Percentiles rank a stretch among this genome's conserved stretches.
Conservation (phyloP, 2,888 invertebrate species). For the Melipona beecheii region DNA sequence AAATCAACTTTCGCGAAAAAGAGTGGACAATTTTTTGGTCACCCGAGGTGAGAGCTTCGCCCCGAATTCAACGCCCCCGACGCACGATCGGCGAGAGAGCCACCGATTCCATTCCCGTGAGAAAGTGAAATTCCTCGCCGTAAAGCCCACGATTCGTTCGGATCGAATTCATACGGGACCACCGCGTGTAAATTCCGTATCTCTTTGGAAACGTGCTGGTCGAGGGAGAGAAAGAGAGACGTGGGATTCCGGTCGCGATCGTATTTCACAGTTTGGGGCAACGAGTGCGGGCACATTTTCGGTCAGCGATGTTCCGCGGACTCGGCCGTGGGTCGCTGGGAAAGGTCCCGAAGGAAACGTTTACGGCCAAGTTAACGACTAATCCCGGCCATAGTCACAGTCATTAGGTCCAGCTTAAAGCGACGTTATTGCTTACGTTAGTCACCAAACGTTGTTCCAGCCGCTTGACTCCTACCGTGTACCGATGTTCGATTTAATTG, state of each 20-base stretch:
- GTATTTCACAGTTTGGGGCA: constrained; percentile 65
- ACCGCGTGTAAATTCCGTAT: constrained; percentile 51
- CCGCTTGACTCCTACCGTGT: constrained; percentile 48
- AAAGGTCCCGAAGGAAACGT: constrained; percentile 73
- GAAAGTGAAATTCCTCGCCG: constrained; percentile 27
- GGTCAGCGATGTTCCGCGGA: constrained; percentile 55
- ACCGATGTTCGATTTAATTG: constrained; percentile 52
- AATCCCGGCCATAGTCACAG: constrained; percentile 75
- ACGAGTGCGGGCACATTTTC: constrained; percentile 59
- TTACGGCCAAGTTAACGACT: constrained; percentile 76
- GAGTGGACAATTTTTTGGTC: too few relatives aligned
- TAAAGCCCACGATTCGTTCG: constrained; percentile 52
- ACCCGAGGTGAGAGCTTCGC: too few relatives aligned
- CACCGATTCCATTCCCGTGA: not conserved
- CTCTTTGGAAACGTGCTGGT: constrained; percentile 5
- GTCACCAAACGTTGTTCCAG: constrained; percentile 67
- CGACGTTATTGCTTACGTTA: constrained; percentile 78
- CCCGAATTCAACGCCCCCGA: not conserved
- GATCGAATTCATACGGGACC: constrained; percentile 44
- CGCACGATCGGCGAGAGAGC: not conserved
- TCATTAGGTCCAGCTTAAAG: constrained; percentile 78
- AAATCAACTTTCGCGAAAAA: too few relatives aligned
- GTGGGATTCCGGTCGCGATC: constrained; percentile 43
- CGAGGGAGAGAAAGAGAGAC: constrained; percentile 22
- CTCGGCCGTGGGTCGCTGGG: constrained; percentile 37